phyloP scores from a whole-genome alignment of 92 coral and sea anemone species.

The Zoanthus sansibaricus region DNA sequence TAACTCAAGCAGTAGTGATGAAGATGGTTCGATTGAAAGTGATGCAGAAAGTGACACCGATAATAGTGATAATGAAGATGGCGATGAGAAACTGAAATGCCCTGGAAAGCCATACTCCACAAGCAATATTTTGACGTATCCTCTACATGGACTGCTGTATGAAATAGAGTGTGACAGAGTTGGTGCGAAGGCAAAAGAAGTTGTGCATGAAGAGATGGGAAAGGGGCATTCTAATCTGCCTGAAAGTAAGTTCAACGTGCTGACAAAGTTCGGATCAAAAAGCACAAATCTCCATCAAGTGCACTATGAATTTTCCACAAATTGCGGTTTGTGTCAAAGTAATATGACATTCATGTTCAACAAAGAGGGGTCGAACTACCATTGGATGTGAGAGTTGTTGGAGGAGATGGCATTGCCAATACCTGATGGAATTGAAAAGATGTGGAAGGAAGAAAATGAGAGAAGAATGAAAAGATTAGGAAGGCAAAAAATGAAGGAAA shows the following conservation, averaged over 20 bases:
- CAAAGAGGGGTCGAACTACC: slow-evolving; percentile 4
- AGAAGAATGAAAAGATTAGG: neutral
- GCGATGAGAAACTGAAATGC: slow-evolving; percentile 37
- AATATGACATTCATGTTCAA: slow-evolving; percentile 12
- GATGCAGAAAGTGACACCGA: neutral
- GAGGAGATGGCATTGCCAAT: slow-evolving; percentile 8
- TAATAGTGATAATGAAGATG: slow-evolving; percentile 10
- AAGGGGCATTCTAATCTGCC: slow-evolving; percentile 60
- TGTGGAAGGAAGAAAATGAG: slow-evolving; percentile 13
- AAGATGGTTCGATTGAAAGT: slow-evolving; percentile 1
- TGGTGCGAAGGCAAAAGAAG: slow-evolving; percentile 55
- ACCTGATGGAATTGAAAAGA: slow-evolving; percentile 8
- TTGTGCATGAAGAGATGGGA: slow-evolving; percentile 42
- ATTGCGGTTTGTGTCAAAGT: slow-evolving; percentile 12
- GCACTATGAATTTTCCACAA: slow-evolving; percentile 49
- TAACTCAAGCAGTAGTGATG: neutral
- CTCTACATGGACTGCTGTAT: slow-evolving; percentile 59
- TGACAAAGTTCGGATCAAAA: slow-evolving; percentile 52
- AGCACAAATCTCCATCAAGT: slow-evolving; percentile 46
- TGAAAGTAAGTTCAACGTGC: slow-evolving; percentile 46
- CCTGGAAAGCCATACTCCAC: slow-evolving; percentile 58
- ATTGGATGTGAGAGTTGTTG: slow-evolving; percentile 11
- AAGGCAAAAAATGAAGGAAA: neutral
- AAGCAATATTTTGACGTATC: slow-evolving; percentile 54
- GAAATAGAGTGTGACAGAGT: slow-evolving; percentile 67